These are phyloP conservation scores for Plestiodon gilberti DNA, from an alignment of 2,113 vertebrate species.

Conservation along the genomic window DNA sequence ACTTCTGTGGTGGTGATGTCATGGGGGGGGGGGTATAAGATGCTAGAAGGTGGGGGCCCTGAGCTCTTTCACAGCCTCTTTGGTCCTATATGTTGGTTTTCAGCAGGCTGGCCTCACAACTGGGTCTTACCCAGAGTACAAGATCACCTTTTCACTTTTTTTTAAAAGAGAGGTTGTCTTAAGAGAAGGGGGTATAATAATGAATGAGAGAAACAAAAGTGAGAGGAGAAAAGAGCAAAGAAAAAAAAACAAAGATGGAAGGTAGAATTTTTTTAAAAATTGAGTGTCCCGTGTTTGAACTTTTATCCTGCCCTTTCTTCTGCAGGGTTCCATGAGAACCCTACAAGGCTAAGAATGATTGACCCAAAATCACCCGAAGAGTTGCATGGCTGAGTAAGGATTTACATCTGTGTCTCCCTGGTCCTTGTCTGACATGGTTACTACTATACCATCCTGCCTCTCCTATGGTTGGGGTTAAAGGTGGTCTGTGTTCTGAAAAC, in stretches of 20 bases:
- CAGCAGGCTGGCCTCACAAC: not conserved
- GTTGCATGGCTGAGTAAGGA: not conserved
- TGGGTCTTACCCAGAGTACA: not conserved
- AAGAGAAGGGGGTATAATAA: not conserved
- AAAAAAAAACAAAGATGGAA: not conserved
- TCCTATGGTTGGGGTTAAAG: not conserved
- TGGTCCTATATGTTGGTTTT: not conserved
- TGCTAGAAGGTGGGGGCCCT: not conserved
- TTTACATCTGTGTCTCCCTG: not conserved
- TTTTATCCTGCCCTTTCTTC: no score
- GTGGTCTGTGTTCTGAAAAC: not conserved
- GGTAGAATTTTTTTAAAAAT: no score
- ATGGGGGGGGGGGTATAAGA: no score
- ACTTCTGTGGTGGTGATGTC: not conserved
- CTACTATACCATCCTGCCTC: no score
- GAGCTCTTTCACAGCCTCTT: no score
- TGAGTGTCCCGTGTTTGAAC: no score
- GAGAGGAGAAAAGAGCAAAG: no score
- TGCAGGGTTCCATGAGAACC: no score
- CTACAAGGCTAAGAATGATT: not conserved
- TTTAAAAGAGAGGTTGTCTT: not conserved
- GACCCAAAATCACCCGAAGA: not conserved
- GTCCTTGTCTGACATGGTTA: not conserved
- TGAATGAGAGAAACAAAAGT: not conserved
- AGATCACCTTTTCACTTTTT: no score